Base-by-base conservation (phyloP, 2,113 vertebrate genomes). In the Sphaerodactylus townsendi region DNA sequence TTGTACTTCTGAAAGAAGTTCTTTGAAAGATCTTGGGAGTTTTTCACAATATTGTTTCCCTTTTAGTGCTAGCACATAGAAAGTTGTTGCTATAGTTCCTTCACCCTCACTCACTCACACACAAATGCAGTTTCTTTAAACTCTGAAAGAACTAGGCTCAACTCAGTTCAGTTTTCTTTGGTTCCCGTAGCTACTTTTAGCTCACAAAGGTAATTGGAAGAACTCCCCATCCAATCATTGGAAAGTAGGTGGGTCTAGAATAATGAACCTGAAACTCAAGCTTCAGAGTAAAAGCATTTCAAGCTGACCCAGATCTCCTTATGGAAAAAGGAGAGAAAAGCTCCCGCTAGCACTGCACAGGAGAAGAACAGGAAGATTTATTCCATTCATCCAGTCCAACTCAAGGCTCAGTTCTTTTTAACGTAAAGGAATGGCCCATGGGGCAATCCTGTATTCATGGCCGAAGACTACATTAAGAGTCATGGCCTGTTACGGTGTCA, bases 191-290 rank as follows among this genome's bases (percentile, higher is more conserved):
- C 85, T 87, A 71, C 83, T 89, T 77, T 88, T 56, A 81, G n/a
- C 44, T 39, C 8, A 77, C 7, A 81, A 81, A 88, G 87, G 91
- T 65, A 68, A 53, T 84, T 86, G 84, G 87, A 50, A 88, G 76
- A 44, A 59, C 25, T 72, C 76, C 79, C 75, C 80, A 13, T 73
- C 92, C 91, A 86, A 88, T 89, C 83, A 84, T 59, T 74, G 78
- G 83, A n/a, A 44, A 74, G 84, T 75, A 84, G 93, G 92, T 44
- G 91, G 90, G 81, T 78, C 77, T 82, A 78, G 68, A 75, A 28
- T 28, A 75, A 78, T 10, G 46, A 90, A 85, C 89, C 82, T 70
- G 78, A 37, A 85, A 46, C 91, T 66, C 86, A 59, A 70, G 85
- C 81, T 56, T 77, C 86, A 23, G 41, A 50, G 68, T 35, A 79